Evolutionary conservation across 2,888 invertebrate genomes (phyloP), one percentile per base, ranked within the genome.

Genomic region (Fragum whitleyi): DNA sequence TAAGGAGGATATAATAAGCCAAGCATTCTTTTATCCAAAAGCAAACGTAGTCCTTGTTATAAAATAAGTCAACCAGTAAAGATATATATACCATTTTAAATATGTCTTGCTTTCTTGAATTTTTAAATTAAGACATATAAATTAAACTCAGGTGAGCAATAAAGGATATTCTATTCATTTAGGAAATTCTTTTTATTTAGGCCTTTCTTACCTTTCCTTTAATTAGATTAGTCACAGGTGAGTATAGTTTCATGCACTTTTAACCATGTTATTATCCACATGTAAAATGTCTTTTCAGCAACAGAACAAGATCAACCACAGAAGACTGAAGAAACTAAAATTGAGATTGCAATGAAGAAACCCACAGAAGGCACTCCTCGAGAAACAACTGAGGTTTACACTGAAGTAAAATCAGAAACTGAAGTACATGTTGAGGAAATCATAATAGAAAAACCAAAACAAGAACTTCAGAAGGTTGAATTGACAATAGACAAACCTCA

Each of bases 401-500:
- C 47, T 47, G 47, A 47, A 47, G 5, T 47, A 47, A 36, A 36
- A 36, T 16, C 14, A 3, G 47, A 47, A 47, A 47, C 47, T n/a
- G 47, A 47, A n/a, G n/a, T n/a, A 47, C 7, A 47, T 9, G 14
- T n/a, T 9, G 7, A 47, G 14, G 47, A 47, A 47, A 47, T 47
- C n/a, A 23, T 57, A 11, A 26, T 57, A 5, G 57, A 57, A 36
- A 36, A n/a, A 23, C 61, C 28, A 28, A 36, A 68, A 36, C 62
- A 21, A 19, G 26, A 59, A 23, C 62, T n/a, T 16, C 59, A 59
- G 23, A 57, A 57, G 28, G 42, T 57, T 23, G 74, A 74, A 74
- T 16, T 74, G 26, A 47, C 36, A 47, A 32, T 77, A 21, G 76
- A 76, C 21, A 61, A 21, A 23, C 72, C 28, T 21, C 51, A 28